phyloP scores from a whole-genome alignment of 2,797 vertebrate species.

The Alosa sapidissima region DNA sequence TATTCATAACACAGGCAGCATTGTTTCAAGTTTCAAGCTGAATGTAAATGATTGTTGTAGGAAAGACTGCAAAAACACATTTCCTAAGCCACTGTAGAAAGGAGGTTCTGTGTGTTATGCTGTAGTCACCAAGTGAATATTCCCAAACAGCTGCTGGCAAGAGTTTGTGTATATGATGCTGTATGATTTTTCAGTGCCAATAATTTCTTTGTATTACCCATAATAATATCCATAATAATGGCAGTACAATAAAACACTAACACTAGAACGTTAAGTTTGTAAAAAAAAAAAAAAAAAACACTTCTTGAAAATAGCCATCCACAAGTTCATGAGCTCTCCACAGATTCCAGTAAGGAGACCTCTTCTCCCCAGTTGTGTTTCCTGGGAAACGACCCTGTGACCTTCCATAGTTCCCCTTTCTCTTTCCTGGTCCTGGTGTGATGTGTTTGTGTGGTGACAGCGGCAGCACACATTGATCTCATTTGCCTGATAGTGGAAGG shows the following conservation, averaged over 20 bases:
- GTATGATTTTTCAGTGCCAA: no score
- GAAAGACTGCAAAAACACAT: neutral
- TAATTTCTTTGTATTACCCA: no score
- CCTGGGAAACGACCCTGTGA: neutral
- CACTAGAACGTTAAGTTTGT: no score
- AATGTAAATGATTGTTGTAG: neutral
- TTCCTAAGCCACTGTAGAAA: neutral
- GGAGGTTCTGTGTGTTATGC: neutral
- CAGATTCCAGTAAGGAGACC: neutral
- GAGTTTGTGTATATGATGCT: no score
- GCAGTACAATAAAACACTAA: no score
- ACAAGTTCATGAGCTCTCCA: neutral
- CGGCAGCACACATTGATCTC: constrained; percentile 32
- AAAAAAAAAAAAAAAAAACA: no score
- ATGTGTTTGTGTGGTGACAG: constrained; percentile 32
- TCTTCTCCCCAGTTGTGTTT: neutral
- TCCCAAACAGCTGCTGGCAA: neutral
- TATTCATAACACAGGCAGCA: constrained; percentile 25
- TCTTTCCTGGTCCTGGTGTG: neutral
- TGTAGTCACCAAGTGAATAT: neutral
- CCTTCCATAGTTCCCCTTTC: neutral
- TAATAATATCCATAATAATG: no score
- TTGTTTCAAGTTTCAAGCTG: constrained; percentile 27
- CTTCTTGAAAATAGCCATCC: neutral
- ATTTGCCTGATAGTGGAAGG: constrained; percentile 37